These are phyloP conservation scores for Heliconius melpomene DNA, from an alignment of 1,140 invertebrate genomes.

Conservation along the genomic window DNA sequence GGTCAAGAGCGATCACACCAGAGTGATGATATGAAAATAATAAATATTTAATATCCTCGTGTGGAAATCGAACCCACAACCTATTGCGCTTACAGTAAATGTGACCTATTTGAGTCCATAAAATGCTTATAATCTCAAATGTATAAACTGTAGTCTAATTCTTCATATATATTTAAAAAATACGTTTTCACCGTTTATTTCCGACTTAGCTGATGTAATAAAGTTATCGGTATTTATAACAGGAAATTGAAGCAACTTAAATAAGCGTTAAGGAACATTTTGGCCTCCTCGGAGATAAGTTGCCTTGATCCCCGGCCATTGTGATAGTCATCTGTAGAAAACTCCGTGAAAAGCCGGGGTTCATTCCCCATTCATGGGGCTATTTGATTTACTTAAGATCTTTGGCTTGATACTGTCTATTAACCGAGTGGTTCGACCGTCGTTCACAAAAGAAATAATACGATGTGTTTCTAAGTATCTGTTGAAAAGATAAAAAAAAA, in stretches of 20 bases:
- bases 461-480: conserved; percentile 33
- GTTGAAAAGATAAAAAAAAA: background rate
- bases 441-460: conserved; percentile 62
- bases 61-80: too few relatives aligned
- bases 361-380: conserved; percentile 78
- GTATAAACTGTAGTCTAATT: too few relatives aligned
- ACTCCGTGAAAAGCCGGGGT: conserved; percentile 72
- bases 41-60: too few relatives aligned
- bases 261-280: conserved; percentile 77
- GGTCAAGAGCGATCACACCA: too few relatives aligned
- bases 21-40: too few relatives aligned
- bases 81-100: too few relatives aligned
- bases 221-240: conserved; percentile 44
- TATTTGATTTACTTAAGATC: conserved; percentile 81
- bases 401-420: conserved; percentile 74
- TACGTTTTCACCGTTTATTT: conserved; percentile 24
- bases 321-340: conserved; percentile 76
- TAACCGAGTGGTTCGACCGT: conserved; percentile 65
- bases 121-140: background rate
- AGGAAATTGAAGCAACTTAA: conserved; percentile 71
- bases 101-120: too few relatives aligned
- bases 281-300: conserved; percentile 70
- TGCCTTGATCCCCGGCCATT: conserved; percentile 75
- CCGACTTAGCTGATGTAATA: background rate
- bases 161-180: background rate